Evolutionary conservation across 2,113 vertebrate genomes (phyloP).

Genomic region (Cairina moschata): DNA sequence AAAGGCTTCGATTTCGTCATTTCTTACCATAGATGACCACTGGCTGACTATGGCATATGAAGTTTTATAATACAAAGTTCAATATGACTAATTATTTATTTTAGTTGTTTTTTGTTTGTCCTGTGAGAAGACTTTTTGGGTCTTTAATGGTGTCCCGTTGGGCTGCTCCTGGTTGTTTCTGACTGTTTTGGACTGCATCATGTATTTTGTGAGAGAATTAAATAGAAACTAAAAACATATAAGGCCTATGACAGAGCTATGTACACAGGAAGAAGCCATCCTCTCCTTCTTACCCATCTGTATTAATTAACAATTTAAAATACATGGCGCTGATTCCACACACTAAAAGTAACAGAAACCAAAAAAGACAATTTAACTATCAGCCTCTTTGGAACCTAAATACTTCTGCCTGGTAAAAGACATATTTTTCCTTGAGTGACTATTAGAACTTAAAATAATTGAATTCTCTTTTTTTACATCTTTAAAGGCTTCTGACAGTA

Average conservation of each 20-base stretch:
- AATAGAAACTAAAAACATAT: background rate
- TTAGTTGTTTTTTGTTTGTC: background rate
- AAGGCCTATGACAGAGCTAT: background rate
- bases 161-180: background rate
- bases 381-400: background rate
- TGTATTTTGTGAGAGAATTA: background rate
- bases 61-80: background rate
- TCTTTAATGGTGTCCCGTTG: background rate
- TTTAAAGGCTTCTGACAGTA: background rate
- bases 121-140: background rate
- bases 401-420: background rate
- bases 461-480: constrained; percentile 28
- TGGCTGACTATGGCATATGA: background rate
- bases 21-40: background rate
- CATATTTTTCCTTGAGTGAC: background rate
- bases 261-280: background rate
- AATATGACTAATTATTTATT: background rate
- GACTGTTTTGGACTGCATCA: background rate
- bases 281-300: background rate
- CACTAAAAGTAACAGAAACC: background rate
- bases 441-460: constrained; percentile 20
- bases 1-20: background rate
- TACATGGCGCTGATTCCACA: background rate
- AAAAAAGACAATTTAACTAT: background rate
- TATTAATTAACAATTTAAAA: background rate